Percentiles rank a stretch among this genome's conserved stretches.
phyloP scores from a whole-genome alignment of 2,888 invertebrate genomes.

The Diarsia rubi region DNA sequence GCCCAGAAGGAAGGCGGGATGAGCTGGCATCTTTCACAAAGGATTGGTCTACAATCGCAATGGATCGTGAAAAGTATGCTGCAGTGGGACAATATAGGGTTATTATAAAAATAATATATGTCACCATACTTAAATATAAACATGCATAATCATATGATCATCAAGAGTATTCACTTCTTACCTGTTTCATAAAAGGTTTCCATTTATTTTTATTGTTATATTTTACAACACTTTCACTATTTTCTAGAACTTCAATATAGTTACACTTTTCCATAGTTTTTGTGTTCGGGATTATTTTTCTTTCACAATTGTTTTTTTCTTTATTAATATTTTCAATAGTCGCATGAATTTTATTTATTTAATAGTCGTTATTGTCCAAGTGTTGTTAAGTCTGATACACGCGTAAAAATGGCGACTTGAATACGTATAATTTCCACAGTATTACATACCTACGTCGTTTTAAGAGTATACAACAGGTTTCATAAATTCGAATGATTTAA shows the following conservation, averaged over 20 bases:
- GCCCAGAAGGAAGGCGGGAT: too few relatives aligned
- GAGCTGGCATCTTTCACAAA: too few relatives aligned
- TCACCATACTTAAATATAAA: too few relatives aligned
- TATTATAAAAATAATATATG: too few relatives aligned
- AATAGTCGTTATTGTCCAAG: neutral
- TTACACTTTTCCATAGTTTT: constrained; percentile 36
- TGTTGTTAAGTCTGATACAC: neutral
- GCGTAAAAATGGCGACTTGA: neutral
- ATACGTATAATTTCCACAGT: neutral
- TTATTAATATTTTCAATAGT: too few relatives aligned
- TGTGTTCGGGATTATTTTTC: neutral
- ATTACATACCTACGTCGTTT: neutral
- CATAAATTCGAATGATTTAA: too few relatives aligned
- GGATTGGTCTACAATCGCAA: too few relatives aligned
- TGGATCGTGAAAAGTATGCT: too few relatives aligned
- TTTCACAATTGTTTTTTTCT: neutral
- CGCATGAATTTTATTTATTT: neutral
- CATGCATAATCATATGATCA: too few relatives aligned
- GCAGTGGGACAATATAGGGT: too few relatives aligned
- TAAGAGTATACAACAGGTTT: constrained; percentile 7
- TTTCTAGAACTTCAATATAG: constrained; percentile 17
- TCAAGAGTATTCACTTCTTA: constrained; percentile 8
- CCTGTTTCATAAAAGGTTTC: constrained; percentile 54
- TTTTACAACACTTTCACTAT: constrained; percentile 17
- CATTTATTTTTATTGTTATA: constrained; percentile 15